Evolutionary conservation across 2,797 vertebrate species (phyloP).

Genomic region (Ceyx erithaca): DNA sequence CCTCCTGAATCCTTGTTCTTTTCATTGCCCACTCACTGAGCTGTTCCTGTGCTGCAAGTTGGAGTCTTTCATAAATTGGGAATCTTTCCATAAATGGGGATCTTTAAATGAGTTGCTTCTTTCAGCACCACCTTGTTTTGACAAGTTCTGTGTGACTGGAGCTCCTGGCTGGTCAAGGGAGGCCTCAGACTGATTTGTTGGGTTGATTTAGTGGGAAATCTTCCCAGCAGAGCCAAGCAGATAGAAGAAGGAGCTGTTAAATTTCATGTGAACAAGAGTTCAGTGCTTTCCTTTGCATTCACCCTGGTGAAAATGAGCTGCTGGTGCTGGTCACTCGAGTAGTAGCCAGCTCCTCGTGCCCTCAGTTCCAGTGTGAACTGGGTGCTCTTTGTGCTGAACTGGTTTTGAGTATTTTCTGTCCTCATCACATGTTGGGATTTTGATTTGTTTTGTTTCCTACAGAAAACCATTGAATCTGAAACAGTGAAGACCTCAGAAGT

Average conservation of each 20-base stretch:
- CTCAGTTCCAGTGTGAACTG: not conserved
- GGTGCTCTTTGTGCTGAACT: not conserved
- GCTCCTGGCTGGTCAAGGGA: not conserved
- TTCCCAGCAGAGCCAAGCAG: not conserved
- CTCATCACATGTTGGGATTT: not conserved
- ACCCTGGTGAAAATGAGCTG: not conserved
- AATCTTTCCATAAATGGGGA: no score
- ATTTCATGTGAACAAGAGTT: not conserved
- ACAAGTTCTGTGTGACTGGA: not conserved
- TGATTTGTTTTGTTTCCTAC: not conserved
- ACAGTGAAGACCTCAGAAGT: constrained; percentile 92
- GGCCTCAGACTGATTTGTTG: not conserved
- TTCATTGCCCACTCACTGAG: not conserved
- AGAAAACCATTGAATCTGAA: constrained; percentile 98
- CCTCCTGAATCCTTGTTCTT: not conserved
- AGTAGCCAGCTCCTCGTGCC: not conserved
- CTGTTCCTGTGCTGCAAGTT: not conserved
- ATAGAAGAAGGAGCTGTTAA: not conserved
- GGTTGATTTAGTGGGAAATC: not conserved
- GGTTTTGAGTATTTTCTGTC: not conserved
- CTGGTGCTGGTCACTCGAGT: not conserved
- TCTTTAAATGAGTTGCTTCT: no score
- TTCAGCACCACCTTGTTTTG: not conserved
- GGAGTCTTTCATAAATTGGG: not conserved
- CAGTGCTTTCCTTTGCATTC: not conserved